Base-by-base conservation (phyloP, 2,113 vertebrate genomes). In the Nerophis ophidion region DNA sequence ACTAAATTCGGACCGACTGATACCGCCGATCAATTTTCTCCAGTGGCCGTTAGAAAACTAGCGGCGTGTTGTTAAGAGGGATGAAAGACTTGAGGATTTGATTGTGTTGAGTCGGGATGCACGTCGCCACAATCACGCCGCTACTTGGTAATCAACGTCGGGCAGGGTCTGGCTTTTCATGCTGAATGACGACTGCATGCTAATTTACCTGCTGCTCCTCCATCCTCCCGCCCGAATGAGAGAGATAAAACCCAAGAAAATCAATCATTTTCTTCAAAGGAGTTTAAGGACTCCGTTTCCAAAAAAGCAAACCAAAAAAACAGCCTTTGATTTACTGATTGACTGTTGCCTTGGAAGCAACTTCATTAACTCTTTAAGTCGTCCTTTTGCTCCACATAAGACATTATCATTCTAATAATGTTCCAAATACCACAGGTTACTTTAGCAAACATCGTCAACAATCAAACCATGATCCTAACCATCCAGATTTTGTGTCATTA, bases 201-300 rank as follows among this genome's bases (percentile, higher is more conserved):
- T 56, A 40, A 56, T 56, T 56, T 56, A 56, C 54, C 54, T 56
- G 54, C 4, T n/a, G 19, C 36, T 56, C 36, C 40, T 56, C 54
- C 13, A 38, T 36, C 35, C n/a, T n/a, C n/a, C 2, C 40, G 35
- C 54, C 42, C 19, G 54, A 42, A 38, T 42, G 36, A 8, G 13
- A 56, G 54, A 56, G 16, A 42, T 42, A 42, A 42, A 56, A 56
- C 36, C 36, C 36, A 19, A 19, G 54, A 42, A 56, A 56, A 42
- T 56, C 54, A 56, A 56, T 42, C 54, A 11, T 44, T 56, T 56
- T 42, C 5, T 56, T 42, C 54, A 44, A 56, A 56, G 36, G 53
- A 17, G n/a, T 56, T 40, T 11, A 40, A 17, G 36, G n/a, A 56
- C 17, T 17, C 9, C 0, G 15, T 13, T 53, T 5, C 3, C 2